Conservation (phyloP, 23 tunicate species). For the Aplidium turbinatum region DNA sequence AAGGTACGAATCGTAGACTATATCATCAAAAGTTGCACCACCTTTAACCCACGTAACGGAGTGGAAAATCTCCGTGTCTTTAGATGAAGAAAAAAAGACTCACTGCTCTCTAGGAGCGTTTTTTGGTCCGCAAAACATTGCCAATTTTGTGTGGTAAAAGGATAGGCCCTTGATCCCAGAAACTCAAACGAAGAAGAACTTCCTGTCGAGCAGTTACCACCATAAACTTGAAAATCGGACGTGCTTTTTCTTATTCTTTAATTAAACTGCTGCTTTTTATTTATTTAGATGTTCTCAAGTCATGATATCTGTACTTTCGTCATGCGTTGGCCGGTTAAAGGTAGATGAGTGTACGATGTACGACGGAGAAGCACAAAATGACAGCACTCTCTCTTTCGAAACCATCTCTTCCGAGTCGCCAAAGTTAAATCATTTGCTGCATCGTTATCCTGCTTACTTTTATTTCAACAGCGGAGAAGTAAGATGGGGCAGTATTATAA, state of each 20-base stretch:
- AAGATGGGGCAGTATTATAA: background rate
- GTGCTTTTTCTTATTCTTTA: too few species aligned
- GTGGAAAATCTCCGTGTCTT: too few species aligned
- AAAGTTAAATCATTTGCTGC: background rate
- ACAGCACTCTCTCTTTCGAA: background rate
- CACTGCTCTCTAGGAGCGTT: too few species aligned
- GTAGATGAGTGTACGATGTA: slow-evolving; percentile 3
- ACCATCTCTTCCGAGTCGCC: background rate
- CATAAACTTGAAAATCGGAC: too few species aligned
- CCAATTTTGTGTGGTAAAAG: background rate
- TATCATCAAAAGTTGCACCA: too few species aligned
- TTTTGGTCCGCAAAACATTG: background rate
- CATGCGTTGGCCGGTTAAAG: slow-evolving; percentile 11
- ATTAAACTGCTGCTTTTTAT: background rate
- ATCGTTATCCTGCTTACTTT: slow-evolving; percentile 7
- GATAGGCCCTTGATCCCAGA: too few species aligned
- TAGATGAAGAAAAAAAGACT: too few species aligned
- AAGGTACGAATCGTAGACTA: too few species aligned
- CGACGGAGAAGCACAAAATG: background rate
- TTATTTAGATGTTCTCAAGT: slow-evolving; percentile 14
- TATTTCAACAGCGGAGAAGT: slow-evolving; percentile 36
- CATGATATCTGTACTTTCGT: slow-evolving; percentile 1
- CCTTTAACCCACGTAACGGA: too few species aligned
- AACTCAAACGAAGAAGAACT: too few species aligned
- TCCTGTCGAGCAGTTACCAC: too few species aligned